These are phyloP conservation scores for Lepilemur septentrionalis DNA, from an alignment of 2,797 vertebrate genomes.

Conservation along the genomic window DNA sequence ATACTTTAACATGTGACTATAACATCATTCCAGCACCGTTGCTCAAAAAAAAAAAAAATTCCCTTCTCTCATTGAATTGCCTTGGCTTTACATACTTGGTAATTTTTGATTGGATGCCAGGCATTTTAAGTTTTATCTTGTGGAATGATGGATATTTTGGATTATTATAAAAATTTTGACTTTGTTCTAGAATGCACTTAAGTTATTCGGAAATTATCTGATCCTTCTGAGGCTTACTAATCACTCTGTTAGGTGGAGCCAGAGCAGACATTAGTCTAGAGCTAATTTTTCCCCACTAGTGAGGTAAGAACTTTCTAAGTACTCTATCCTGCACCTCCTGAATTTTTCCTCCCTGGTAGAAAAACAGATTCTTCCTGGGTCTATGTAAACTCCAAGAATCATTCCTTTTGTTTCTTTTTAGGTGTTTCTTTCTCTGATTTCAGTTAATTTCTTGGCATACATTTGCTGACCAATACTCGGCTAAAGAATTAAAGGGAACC, in stretches of 20 bases:
- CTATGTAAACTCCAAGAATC: background rate
- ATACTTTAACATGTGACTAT: background rate
- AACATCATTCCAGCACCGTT: background rate
- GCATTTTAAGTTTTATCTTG: background rate
- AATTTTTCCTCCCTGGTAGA: background rate
- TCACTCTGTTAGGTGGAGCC: background rate
- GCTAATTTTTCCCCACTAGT: background rate
- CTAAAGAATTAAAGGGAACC: background rate
- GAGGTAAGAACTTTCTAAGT: background rate
- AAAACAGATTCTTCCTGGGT: background rate
- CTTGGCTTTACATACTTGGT: background rate
- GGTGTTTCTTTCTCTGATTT: background rate
- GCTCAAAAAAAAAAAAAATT: background rate
- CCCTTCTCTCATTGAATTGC: background rate
- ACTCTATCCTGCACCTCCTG: background rate
- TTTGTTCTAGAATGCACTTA: background rate
- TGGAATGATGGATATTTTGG: background rate
- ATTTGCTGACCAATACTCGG: background rate
- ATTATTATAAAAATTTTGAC: background rate
- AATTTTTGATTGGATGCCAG: background rate
- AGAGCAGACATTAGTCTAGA: background rate
- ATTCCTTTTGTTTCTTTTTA: background rate
- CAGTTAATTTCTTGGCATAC: background rate
- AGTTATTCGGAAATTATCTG: background rate
- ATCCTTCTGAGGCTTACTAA: background rate